Conservation (phyloP, 1,140 invertebrate genomes). For the Drosophila watanabei region DNA sequence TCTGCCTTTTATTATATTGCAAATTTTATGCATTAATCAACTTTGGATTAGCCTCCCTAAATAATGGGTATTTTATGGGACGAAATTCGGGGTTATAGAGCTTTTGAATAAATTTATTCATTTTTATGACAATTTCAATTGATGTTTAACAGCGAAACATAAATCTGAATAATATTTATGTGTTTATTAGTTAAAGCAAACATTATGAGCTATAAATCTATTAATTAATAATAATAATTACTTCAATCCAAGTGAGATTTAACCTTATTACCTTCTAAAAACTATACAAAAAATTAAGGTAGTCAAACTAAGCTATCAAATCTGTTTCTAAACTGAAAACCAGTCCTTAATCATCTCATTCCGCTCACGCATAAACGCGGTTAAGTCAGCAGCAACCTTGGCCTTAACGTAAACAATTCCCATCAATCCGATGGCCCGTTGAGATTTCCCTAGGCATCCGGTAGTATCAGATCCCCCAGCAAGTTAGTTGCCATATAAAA, state of each 20-base stretch:
- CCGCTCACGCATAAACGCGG: slow-evolving; percentile 4
- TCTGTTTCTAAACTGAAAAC: neutral
- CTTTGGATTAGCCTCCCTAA: neutral
- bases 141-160: neutral
- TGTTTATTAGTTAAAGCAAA: neutral
- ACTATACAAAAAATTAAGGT: neutral
- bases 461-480: slow-evolving; percentile 26
- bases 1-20: slow-evolving; percentile 12
- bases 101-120: slow-evolving; percentile 6
- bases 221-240: neutral
- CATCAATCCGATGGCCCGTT: slow-evolving; percentile 49
- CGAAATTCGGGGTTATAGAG: neutral
- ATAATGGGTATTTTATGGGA: slow-evolving; percentile 4
- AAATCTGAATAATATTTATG: neutral
- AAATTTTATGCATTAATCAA: slow-evolving; percentile 16
- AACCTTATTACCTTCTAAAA: neutral
- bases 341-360: neutral
- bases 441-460: slow-evolving; percentile 38
- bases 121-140: slow-evolving; percentile 1
- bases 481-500: slow-evolving; percentile 49
- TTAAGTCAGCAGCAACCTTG: neutral
- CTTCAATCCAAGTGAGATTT: neutral
- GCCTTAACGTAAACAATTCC: slow-evolving; percentile 30
- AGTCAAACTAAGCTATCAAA: too few relatives aligned
- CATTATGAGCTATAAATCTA: neutral